A percentile compares a stretch with the other conserved stretches of the same genome.
These are phyloP conservation scores for Leptinotarsa lineolata DNA, from an alignment of 1,140 invertebrate genomes.

Conservation along the genomic window DNA sequence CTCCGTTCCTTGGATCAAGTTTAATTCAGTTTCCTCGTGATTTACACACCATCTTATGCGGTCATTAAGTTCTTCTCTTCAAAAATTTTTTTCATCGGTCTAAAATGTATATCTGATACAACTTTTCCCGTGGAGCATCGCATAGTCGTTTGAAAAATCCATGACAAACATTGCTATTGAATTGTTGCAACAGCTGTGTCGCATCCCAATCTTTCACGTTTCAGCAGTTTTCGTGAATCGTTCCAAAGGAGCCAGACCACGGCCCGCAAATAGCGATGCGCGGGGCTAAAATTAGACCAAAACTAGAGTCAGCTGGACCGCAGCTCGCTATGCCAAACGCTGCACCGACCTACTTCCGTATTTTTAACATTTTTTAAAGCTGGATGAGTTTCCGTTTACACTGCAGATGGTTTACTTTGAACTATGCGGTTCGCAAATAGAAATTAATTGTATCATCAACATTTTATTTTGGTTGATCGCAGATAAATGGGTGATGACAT, in stretches of 20 bases:
- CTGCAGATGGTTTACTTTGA: background rate
- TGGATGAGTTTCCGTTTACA: slow-evolving; percentile 24
- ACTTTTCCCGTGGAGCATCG: no score
- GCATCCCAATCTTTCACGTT: background rate
- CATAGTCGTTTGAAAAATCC: no score
- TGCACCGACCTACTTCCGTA: slow-evolving; percentile 33
- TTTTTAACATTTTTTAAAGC: slow-evolving; percentile 29
- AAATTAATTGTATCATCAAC: background rate
- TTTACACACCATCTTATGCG: no score
- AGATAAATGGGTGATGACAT: no score
- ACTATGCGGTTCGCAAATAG: background rate
- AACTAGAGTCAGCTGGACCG: slow-evolving; percentile 19
- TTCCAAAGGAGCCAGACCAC: background rate
- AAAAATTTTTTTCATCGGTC: no score
- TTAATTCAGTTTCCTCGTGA: no score
- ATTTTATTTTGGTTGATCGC: background rate
- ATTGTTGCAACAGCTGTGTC: background rate
- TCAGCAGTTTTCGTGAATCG: background rate
- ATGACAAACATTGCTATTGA: no score
- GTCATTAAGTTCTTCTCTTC: no score
- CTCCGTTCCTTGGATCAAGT: no score
- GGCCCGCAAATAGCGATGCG: slow-evolving; percentile 5
- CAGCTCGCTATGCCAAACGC: slow-evolving; percentile 19
- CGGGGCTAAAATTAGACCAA: slow-evolving; percentile 23
- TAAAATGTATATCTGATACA: no score